Base-by-base conservation (phyloP, 2,888 invertebrate species). In the Erpobdella octoculata region DNA sequence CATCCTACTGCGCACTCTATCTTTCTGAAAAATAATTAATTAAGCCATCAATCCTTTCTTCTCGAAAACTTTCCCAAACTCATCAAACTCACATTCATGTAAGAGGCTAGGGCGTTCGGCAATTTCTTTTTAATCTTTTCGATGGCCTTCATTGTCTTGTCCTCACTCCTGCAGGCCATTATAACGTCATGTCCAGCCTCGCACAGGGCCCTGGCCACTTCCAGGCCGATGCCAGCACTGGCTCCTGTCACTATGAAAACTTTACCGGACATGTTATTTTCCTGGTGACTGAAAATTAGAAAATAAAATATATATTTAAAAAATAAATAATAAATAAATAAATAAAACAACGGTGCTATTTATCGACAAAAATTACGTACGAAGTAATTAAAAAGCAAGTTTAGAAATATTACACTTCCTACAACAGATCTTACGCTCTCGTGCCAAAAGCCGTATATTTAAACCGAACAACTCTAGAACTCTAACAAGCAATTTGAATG, bases 211-310 rank as follows among this genome's bases (percentile, higher is more conserved):
- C 75, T 74, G 8, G 78, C 76, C 9, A 76, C 74, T 70, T 77
- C 76, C 72, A 73, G 78, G 0, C 79, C 79, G 35, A 79, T 75
- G 28, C 79, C 79, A 18, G 74, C 68, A 73, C 77, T 79, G 69
- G 78, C 77, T 3, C 79, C 79, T 5, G 79, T 79, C 53, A 79
- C 77, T 8, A 79, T 78, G 28, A 78, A 74, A 2, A 78, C 78
- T 53, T 77, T 73, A 31, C 78, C 78, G 21, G 78, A 78, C 78
- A 79, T 79, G 28, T 35, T 41, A n/a, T 15, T 35, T 62, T 53
- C 18, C 53, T 53, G n/a, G 28, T 25, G 28, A 53, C 53, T 28
- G 53, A 53, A 53, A 53, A 28, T 53, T 8, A 2, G 21, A 21
- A 53, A 5, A n/a, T 46, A 46, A 46, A 25, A 25, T 5, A 25